These are phyloP conservation scores for Nasonia giraulti DNA, from an alignment of 1,140 invertebrate species.

Conservation along the genomic window DNA sequence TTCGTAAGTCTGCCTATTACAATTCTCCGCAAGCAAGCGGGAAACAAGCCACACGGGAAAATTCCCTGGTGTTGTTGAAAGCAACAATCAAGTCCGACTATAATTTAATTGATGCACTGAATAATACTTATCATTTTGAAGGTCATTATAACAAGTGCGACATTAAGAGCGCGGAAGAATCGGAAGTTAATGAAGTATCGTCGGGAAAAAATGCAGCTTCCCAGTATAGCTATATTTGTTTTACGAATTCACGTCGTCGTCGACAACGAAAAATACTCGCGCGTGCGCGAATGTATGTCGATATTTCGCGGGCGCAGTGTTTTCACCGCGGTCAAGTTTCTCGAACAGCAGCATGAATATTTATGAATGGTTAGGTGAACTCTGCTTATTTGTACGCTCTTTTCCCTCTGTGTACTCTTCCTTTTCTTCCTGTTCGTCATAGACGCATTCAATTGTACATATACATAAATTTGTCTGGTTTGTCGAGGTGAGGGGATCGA, in stretches of 20 bases:
- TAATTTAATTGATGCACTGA: background rate
- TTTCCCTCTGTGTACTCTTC: background rate
- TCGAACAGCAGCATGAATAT: conserved; percentile 22
- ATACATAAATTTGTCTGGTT: background rate
- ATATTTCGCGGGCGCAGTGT: background rate
- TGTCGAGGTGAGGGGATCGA: background rate
- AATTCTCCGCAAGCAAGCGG: no score
- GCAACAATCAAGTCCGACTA: no score
- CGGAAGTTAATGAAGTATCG: background rate
- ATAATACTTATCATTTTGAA: background rate
- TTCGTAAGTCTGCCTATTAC: no score
- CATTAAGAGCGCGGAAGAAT: background rate
- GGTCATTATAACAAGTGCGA: background rate
- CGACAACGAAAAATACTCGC: background rate
- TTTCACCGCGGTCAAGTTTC: background rate
- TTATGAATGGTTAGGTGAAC: conserved; percentile 7
- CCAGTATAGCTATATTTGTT: background rate
- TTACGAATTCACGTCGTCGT: background rate
- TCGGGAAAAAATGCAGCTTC: background rate
- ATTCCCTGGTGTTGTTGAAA: no score
- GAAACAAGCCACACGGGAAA: no score
- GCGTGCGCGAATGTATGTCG: background rate
- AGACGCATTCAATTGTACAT: conserved; percentile 9
- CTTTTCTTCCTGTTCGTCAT: background rate
- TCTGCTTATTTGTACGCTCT: background rate